Percentiles rank a stretch among this genome's conserved stretches.
Conservation (phyloP, 2,888 invertebrate species). For the Metellina segmentata region DNA sequence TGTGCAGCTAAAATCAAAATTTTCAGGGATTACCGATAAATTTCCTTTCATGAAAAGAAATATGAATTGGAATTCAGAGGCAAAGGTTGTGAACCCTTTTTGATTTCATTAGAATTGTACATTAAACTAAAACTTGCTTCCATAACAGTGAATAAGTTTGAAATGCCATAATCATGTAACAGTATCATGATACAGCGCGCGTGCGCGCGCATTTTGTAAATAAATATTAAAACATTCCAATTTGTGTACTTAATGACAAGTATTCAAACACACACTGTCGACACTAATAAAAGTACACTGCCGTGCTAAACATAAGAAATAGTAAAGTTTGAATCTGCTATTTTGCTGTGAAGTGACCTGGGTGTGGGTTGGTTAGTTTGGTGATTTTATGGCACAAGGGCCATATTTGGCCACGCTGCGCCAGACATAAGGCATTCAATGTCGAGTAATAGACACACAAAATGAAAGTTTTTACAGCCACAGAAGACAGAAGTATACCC, state of each 20-base stretch:
- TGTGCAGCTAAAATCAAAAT: neutral
- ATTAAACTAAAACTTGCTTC: neutral
- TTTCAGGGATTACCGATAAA: neutral
- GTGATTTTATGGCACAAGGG: no score
- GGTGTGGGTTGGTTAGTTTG: no score
- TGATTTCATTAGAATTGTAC: neutral
- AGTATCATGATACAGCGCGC: constrained; percentile 18
- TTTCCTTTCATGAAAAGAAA: neutral
- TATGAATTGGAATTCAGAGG: neutral
- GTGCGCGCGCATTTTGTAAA: constrained; percentile 46
- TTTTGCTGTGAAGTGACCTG: no score
- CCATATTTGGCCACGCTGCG: no score
- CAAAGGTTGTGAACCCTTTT: neutral
- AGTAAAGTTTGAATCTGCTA: no score
- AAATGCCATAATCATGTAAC: constrained; percentile 25
- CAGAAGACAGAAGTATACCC: no score
- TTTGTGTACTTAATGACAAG: neutral
- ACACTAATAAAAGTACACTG: no score
- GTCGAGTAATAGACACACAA: no score
- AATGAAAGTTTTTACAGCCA: no score
- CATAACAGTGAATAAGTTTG: neutral
- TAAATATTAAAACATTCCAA: constrained; percentile 61
- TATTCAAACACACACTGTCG: no score
- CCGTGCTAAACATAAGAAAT: no score
- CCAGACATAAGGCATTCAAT: no score